Evolutionary conservation across 1,140 invertebrate species (phyloP).

Genomic region (Coelopa frigida): DNA sequence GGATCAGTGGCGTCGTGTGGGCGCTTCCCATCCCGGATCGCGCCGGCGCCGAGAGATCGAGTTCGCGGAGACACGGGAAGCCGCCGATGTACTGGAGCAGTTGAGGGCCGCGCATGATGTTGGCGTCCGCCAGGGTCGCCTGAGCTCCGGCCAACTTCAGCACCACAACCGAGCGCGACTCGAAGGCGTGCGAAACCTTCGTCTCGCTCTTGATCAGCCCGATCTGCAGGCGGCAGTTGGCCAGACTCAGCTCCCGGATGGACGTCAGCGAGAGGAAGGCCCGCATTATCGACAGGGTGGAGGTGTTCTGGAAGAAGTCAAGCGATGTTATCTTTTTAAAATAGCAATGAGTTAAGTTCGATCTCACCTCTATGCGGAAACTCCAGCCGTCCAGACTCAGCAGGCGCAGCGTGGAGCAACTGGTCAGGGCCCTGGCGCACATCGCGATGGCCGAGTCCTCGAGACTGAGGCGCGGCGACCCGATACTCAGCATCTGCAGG

Average conservation of each 20-base stretch:
- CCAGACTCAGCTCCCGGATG: slow-evolving; percentile 46
- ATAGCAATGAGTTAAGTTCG: too few species aligned
- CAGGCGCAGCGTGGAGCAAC: slow-evolving; percentile 48
- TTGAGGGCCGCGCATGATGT: slow-evolving; percentile 48
- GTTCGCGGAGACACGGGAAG: slow-evolving; percentile 48
- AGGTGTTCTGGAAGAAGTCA: slow-evolving; percentile 36
- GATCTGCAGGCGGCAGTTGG: slow-evolving; percentile 46
- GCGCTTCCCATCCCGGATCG: slow-evolving; percentile 14
- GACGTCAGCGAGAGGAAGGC: slow-evolving; percentile 45
- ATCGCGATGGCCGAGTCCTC: slow-evolving; percentile 52
- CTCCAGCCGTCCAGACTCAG: slow-evolving; percentile 53
- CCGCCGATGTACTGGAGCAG: slow-evolving; percentile 48
- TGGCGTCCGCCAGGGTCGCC: slow-evolving; percentile 47
- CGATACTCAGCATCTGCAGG: slow-evolving; percentile 50
- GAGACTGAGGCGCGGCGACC: slow-evolving; percentile 49
- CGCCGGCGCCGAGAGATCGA: slow-evolving; percentile 43
- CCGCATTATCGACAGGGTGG: slow-evolving; percentile 44
- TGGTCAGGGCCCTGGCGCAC: slow-evolving; percentile 48
- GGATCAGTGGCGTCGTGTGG: slow-evolving; percentile 12
- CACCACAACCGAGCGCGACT: slow-evolving; percentile 23
- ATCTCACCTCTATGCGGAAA: slow-evolving; percentile 51
- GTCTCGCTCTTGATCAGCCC: slow-evolving; percentile 13
- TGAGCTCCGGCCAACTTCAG: slow-evolving; percentile 47
- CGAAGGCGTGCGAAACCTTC: slow-evolving; percentile 35
- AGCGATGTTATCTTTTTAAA: too few species aligned